These are phyloP conservation scores for Tuberolachnus salignus DNA, from an alignment of 2,888 invertebrate genomes.

Conservation along the genomic window DNA sequence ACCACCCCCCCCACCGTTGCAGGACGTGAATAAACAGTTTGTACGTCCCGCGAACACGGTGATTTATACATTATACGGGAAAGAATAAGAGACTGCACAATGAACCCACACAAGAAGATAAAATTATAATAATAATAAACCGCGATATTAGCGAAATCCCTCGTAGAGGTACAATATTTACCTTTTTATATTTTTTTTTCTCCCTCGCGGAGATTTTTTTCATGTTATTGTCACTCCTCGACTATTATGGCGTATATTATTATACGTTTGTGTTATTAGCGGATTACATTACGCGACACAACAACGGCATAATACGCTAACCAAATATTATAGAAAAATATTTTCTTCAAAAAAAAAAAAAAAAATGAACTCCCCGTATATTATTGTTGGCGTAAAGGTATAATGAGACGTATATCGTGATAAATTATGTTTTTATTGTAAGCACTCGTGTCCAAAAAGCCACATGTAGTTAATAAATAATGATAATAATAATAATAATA, in stretches of 20 bases:
- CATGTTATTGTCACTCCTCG: constrained; percentile 42
- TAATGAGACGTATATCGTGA: constrained; percentile 45
- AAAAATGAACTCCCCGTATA: constrained; percentile 29
- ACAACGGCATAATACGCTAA: constrained; percentile 17
- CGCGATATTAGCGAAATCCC: constrained; percentile 47
- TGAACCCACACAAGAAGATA: constrained; percentile 21
- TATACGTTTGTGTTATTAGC: constrained; percentile 38
- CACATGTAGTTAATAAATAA: neutral
- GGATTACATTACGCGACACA: constrained; percentile 5
- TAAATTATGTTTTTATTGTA: constrained; percentile 53
- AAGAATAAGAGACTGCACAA: constrained; percentile 1
- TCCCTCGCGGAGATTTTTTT: constrained; percentile 27
- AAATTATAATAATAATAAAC: constrained; percentile 46
- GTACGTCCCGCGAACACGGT: neutral
- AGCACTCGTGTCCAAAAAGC: constrained; percentile 44
- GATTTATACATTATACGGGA: constrained; percentile 15
- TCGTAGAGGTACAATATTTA: constrained; percentile 28
- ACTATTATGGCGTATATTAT: neutral
- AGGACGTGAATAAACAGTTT: constrained; percentile 51
- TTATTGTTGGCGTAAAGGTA: neutral
- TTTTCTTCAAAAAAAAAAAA: constrained; percentile 8
- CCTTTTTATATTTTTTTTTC: constrained; percentile 32
- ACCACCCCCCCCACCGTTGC: neutral
- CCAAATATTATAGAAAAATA: too few relatives aligned
- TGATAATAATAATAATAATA: too few relatives aligned